Evolutionary conservation across 2,888 invertebrate species (phyloP), one percentile per base, ranked within the genome.

Genomic region (Lasioglossum calceatum): DNA sequence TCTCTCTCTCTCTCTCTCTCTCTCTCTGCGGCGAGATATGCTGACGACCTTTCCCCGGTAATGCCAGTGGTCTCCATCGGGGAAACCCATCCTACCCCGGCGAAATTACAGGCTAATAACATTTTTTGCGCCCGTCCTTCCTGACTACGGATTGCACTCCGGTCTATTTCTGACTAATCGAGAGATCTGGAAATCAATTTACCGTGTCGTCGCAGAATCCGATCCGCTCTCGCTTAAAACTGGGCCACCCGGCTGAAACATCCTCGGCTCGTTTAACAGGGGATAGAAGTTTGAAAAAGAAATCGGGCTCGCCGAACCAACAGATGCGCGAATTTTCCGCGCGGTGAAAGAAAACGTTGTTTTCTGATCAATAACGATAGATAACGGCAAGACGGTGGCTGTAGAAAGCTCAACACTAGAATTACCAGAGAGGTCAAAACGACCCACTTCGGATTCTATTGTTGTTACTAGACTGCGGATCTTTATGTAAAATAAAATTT

Each of bases 31-130:
- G 12, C 64, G 19, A 70, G 39, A 23, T 64, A 32, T 23, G 8
- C 39, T 36, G 58, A 32, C 64, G 74, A 70, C 71, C 82, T 81
- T 76, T 47, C 36, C 47, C 58, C 4, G 58, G 32, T 76, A 84
- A 81, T 78, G 79, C 44, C 79, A 78, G 84, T 75, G 50, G 44
- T 74, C 44, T 44, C 67, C 64, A 54, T 70, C 73, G 27, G 39
- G 32, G 64, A 36, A 82, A 79, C 81, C 74, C 77, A 79, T 79
- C 42, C 83, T 71, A 47, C 16, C 64, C 58, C 47, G 7, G 47
- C 16, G 85, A 75, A 81, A 82, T 82, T 74, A 64, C 79, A 4
- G 54, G 8, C 72, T 84, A 86, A 88, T 86, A 81, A 73, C 76
- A 84, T 86, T 75, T 87, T 77, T 58, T 44, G 14, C 58, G 58